Base-by-base conservation (phyloP, 1,140 invertebrate species). In the Thaumetopoea pityocampa region DNA sequence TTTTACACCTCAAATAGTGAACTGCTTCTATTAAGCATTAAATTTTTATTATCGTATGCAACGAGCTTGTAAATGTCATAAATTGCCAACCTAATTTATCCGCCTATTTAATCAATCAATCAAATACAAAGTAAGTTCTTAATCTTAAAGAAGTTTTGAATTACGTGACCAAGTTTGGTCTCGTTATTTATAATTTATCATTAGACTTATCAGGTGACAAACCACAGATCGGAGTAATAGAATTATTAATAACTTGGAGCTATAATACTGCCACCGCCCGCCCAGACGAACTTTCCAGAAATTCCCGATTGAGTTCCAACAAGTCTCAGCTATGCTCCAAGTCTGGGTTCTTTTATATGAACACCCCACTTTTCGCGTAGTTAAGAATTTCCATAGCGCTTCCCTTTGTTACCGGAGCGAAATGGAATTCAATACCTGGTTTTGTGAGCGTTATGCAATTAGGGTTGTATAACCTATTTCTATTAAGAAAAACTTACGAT, bases 211-310 rank as follows among this genome's bases (percentile, higher is more conserved):
- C 37, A 9, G 16, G 18, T 22, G 17, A 15, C 19, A 40, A 40
- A 29, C 26, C 26, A 9, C 11, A 8, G 10, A 16, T 16, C 10
- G 26, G n/a, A 15, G 20, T 41, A 32, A 41, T 41, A 18, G 32
- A 41, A 41, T 41, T 41, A 41, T 41, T 7, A 27, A 43, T n/a
- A 43, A 43, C 40, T 43, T 43, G 5, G n/a, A 16, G n/a, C 18
- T 7, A 26, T 14, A 17, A 15, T 15, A 4, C 18, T 8, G 10
- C 9, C 11, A 18, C 29, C 15, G 15, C 27, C n/a, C n/a, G n/a
- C n/a, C n/a, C n/a, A 16, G 40, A 6, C 9, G 10, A 45, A 45
- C 12, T 36, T 35, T 26, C 22, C n/a, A 22, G 32, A 41, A 32
- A 41, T 35, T 37, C 27, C 14, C 42, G 19, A 45, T 45, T 30